A percentile compares a stretch with the other conserved stretches of the same genome.
Evolutionary conservation across 2,888 invertebrate genomes (phyloP).

Genomic region (Melanostoma mellinum): DNA sequence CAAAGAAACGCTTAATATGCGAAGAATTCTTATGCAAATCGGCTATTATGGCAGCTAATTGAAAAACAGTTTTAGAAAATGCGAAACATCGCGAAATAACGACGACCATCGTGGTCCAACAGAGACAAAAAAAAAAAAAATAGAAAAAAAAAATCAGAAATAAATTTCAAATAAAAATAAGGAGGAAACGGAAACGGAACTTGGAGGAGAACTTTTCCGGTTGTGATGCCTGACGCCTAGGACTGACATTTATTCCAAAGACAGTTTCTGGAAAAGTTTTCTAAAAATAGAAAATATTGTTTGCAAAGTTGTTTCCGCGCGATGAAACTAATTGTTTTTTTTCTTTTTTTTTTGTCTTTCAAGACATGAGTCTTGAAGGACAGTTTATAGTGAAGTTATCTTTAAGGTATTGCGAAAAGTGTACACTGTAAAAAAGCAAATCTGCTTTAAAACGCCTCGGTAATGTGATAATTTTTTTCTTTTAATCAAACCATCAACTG

Average conservation of each 20-base stretch:
- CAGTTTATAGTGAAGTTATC: too few relatives aligned
- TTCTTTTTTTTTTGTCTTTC: not conserved
- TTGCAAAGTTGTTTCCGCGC: conserved; percentile 20
- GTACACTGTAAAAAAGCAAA: too few relatives aligned
- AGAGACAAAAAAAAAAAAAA: conserved; percentile 22
- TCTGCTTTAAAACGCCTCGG: too few relatives aligned
- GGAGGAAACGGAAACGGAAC: conserved; percentile 5
- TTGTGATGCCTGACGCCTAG: not conserved
- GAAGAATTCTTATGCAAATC: conserved; percentile 72
- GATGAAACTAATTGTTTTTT: conserved; percentile 35
- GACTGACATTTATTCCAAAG: conserved; percentile 18
- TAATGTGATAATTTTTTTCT: too few relatives aligned
- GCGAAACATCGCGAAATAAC: conserved; percentile 64
- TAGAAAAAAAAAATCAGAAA: conserved; percentile 27
- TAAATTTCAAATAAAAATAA: conserved; percentile 4
- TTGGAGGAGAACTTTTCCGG: conserved; percentile 2
- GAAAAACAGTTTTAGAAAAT: conserved; percentile 72
- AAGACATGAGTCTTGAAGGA: not conserved
- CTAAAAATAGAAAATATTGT: conserved; percentile 43
- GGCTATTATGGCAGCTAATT: conserved; percentile 73
- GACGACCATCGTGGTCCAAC: conserved; percentile 12
- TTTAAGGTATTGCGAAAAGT: too few relatives aligned
- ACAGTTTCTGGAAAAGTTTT: conserved; percentile 25
- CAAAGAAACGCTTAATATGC: conserved; percentile 66
- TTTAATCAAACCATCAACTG: too few relatives aligned